phyloP scores from a whole-genome alignment of 2,113 vertebrate genomes.

The Cyanistes caeruleus region DNA sequence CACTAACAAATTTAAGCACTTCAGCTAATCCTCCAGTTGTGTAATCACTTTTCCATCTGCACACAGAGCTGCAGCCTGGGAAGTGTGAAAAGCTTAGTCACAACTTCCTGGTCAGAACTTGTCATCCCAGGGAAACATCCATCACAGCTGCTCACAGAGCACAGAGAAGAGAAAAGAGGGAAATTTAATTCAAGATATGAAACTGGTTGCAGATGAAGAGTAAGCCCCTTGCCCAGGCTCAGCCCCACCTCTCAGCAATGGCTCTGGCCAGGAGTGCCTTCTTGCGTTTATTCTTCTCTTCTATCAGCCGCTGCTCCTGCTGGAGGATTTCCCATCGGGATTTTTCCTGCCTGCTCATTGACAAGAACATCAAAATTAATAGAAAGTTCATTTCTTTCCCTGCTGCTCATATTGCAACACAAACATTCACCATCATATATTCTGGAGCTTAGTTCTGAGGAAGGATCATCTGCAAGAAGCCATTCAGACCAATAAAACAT shows the following conservation, averaged over 20 bases:
- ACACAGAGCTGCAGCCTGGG: background rate
- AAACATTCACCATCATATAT: background rate
- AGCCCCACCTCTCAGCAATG: slow-evolving; percentile 90
- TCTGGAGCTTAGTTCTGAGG: background rate
- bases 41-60: background rate
- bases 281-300: slow-evolving; percentile 93
- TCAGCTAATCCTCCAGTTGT: background rate
- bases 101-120: background rate
- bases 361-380: slow-evolving; percentile 33
- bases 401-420: background rate
- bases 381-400: background rate
- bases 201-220: background rate
- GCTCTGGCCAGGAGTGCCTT: slow-evolving; percentile 92
- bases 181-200: background rate
- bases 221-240: background rate
- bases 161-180: background rate
- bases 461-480: background rate
- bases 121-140: background rate
- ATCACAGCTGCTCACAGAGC: background rate
- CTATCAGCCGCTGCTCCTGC: slow-evolving; percentile 88
- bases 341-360: slow-evolving; percentile 83
- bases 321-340: slow-evolving; percentile 89
- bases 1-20: background rate
- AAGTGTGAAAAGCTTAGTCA: slow-evolving; percentile 4
- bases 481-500: background rate